phyloP scores from a whole-genome alignment of 2,888 invertebrate genomes.

The Congeria kusceri region DNA sequence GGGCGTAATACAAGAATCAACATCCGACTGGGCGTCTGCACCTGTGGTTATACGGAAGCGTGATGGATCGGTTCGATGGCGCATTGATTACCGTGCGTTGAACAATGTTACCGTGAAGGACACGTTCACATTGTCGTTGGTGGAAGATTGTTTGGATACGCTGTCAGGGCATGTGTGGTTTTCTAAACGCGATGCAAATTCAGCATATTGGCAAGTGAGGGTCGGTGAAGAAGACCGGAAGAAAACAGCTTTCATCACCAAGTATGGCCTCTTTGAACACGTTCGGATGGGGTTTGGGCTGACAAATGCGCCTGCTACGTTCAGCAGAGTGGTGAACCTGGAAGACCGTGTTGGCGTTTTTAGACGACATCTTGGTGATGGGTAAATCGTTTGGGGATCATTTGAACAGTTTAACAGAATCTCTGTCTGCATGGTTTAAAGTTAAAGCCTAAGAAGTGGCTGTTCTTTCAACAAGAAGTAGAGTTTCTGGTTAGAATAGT shows the following conservation, averaged over 20 bases:
- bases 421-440: not conserved
- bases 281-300: slow-evolving; percentile 55
- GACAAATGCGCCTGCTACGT: slow-evolving; percentile 58
- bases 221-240: slow-evolving; percentile 22
- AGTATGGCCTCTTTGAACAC: slow-evolving; percentile 55
- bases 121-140: slow-evolving; percentile 8
- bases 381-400: slow-evolving; percentile 39
- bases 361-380: slow-evolving; percentile 63
- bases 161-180: slow-evolving; percentile 33
- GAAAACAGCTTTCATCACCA: slow-evolving; percentile 61
- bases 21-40: slow-evolving; percentile 19
- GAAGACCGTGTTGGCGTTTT: no score
- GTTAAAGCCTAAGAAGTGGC: no score
- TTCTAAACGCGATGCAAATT: slow-evolving; percentile 32
- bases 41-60: no score
- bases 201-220: slow-evolving; percentile 20
- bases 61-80: slow-evolving; percentile 42
- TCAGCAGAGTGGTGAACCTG: slow-evolving; percentile 9
- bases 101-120: slow-evolving; percentile 25
- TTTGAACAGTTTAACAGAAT: slow-evolving; percentile 33
- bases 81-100: slow-evolving; percentile 41
- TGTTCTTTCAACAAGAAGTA: no score
- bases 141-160: slow-evolving; percentile 35
- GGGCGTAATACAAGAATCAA: slow-evolving; percentile 25
- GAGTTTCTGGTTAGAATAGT: no score